Percentiles rank a stretch among this genome's conserved stretches.
Conservation (phyloP, 2,113 vertebrate species). For the western clawed frog (Xenopus tropicalis) region DNA sequence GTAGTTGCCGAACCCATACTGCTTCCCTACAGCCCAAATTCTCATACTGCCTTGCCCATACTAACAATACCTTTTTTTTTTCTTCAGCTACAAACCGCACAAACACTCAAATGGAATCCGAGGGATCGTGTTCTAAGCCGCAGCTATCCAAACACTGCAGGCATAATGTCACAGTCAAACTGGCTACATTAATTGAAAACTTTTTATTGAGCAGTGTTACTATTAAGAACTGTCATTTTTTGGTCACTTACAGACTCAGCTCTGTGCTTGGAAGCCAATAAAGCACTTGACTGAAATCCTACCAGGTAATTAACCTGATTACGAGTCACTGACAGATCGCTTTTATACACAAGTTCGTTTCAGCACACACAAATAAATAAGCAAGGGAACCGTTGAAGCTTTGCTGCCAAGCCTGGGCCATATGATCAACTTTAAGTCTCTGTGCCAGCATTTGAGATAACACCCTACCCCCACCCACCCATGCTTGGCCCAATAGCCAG, state of each 20-base stretch:
- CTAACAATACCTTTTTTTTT: background rate
- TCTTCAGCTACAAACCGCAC: background rate
- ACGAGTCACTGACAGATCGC: constrained; percentile 34
- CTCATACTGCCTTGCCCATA: background rate
- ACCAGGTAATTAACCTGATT: constrained; percentile 40
- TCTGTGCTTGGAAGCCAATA: constrained; percentile 29
- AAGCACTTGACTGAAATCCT: constrained; percentile 34
- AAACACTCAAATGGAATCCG: background rate
- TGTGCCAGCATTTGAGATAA: constrained; percentile 27
- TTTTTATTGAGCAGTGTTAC: constrained; percentile 37
- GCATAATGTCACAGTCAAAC: background rate
- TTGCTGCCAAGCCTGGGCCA: constrained; percentile 15
- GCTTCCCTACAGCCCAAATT: background rate
- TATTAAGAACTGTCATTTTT: background rate
- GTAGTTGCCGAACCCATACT: background rate
- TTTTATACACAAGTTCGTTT: constrained; percentile 12
- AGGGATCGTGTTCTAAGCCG: constrained; percentile 4
- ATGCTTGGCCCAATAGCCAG: constrained; percentile 16
- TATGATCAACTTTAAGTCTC: constrained; percentile 16
- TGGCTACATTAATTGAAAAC: constrained; percentile 16
- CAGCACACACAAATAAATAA: constrained; percentile 24
- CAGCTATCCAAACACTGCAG: constrained; percentile 1
- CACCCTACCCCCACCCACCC: constrained; percentile 1
- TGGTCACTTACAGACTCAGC: constrained; percentile 22
- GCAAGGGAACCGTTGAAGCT: background rate